A percentile compares a stretch with the other conserved stretches of the same genome.
Evolutionary conservation across 2,888 invertebrate species (phyloP).

Genomic region (Aricia artaxerxes): DNA sequence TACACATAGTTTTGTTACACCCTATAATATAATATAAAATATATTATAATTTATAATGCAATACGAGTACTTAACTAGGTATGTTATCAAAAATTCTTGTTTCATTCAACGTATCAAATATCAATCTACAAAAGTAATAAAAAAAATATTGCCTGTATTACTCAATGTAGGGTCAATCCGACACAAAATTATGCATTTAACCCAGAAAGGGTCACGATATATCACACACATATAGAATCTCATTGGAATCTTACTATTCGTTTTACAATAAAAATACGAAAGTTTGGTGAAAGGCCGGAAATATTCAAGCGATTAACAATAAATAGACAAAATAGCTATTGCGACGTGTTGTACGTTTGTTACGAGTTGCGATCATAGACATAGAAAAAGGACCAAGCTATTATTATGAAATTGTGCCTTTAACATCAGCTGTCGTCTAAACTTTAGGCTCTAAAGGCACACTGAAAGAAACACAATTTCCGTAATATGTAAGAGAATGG

Average conservation of each 20-base stretch:
- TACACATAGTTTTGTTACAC: too few species aligned
- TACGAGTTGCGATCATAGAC: conserved; percentile 6
- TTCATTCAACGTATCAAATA: background rate
- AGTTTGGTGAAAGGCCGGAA: conserved; percentile 49
- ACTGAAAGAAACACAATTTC: too few species aligned
- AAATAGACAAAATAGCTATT: conserved; percentile 27
- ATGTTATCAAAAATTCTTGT: background rate
- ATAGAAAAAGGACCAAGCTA: background rate
- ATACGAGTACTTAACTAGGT: background rate
- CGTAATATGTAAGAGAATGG: too few species aligned
- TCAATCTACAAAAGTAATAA: background rate
- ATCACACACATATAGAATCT: conserved; percentile 14
- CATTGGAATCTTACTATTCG: conserved; percentile 1
- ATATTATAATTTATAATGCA: too few species aligned
- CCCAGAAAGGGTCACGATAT: conserved; percentile 3
- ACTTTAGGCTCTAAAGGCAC: too few species aligned
- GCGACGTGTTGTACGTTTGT: conserved; percentile 26
- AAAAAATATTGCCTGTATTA: conserved; percentile 8
- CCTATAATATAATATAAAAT: background rate
- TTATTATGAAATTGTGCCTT: background rate
- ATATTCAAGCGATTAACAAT: conserved; percentile 24
- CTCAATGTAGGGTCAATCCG: background rate
- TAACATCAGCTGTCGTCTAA: too few species aligned
- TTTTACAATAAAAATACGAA: conserved; percentile 57
- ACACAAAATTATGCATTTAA: conserved; percentile 14